A percentile compares a stretch with the other conserved stretches of the same genome.
Conservation (phyloP, 92 coral and sea anemone genomes). For the Siderastrea radians region DNA sequence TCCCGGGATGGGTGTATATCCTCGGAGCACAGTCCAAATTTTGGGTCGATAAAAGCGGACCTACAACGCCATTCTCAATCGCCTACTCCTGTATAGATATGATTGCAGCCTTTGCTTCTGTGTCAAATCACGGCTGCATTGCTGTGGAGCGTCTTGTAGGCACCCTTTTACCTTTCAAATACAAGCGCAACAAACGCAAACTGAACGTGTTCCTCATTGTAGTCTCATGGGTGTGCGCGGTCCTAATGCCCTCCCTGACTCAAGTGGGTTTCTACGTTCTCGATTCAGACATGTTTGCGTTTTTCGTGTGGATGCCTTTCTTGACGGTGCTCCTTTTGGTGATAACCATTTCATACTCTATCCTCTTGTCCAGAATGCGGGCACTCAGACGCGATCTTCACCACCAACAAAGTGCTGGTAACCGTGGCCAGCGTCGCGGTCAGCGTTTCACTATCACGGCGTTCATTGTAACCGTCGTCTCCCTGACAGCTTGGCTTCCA, state of each 20-base stretch:
- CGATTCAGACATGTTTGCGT: constrained; percentile 7
- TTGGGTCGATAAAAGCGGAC: not conserved
- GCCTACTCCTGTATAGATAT: constrained; percentile 25
- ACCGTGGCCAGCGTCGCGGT: not conserved
- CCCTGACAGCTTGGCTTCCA: constrained; percentile 37
- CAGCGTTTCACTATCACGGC: constrained; percentile 44
- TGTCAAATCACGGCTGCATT: constrained; percentile 50
- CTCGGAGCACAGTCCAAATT: not conserved
- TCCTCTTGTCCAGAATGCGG: constrained; percentile 25
- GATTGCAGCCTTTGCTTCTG: constrained; percentile 21
- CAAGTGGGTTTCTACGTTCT: constrained; percentile 25
- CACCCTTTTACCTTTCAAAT: constrained; percentile 33
- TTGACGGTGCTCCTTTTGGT: constrained; percentile 3
- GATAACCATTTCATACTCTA: constrained; percentile 7
- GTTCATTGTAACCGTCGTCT: constrained; percentile 11
- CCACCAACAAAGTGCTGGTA: not conserved
- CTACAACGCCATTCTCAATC: not conserved
- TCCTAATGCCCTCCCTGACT: constrained; percentile 4
- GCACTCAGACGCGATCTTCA: not conserved
- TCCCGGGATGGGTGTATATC: constrained; percentile 38
- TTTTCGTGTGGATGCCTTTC: constrained; percentile 51
- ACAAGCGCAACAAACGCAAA: constrained; percentile 15
- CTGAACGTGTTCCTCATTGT: not conserved
- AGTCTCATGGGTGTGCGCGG: constrained; percentile 21
- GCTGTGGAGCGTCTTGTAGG: constrained; percentile 47